Base-by-base conservation (phyloP, 2,888 invertebrate genomes). In the Deilephila porcellus region DNA sequence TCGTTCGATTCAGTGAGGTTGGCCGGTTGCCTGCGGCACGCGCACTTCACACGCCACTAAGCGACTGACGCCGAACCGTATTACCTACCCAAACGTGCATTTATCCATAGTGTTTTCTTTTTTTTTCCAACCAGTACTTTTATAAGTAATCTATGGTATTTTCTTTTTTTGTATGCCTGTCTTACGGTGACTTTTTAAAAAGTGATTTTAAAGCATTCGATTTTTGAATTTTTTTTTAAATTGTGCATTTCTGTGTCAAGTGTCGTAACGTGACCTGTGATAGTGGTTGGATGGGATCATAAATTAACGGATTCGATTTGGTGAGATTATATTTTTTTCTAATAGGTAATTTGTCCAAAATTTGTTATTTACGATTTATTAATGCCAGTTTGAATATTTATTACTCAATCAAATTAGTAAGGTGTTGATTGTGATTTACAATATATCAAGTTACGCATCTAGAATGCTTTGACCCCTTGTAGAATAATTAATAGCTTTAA, bases 1-100 rank as follows among this genome's bases (percentile, higher is more conserved):
- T 90, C 89, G 88, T 85, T 79, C 81, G 82, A 82, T 82, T 84
- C 87, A 84, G 86, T 85, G 78, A 76, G 78, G 74, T 76, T 79
- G 81, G 78, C 79, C 73, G 77, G 77, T 70, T 78, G 79, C 81
- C 81, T 83, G 80, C 81, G 76, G 76, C 74, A 80, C 80, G 78
- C 81, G 81, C 82, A 77, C 77, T 80, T 81, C 79, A 79, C 80
- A 79, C 83, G 80, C 79, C 75, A 81, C 80, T 14, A 25, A 59
- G 34, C 56, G 19, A 67, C 5, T 17, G 67, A 17, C 45, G 45
- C 32, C 56, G 56, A 56, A 63, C 72, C 25, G 56, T 59, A 59
- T 64, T 64, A 64, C 60, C 53, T 72, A 56, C 56, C 20, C n/a
- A 63, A 37, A 64, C 72, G 64, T 67, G 64, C 45, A 52, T 52